These are phyloP conservation scores for Peromyscus melanophrys DNA, from an alignment of 2,797 vertebrate species.

Conservation along the genomic window DNA sequence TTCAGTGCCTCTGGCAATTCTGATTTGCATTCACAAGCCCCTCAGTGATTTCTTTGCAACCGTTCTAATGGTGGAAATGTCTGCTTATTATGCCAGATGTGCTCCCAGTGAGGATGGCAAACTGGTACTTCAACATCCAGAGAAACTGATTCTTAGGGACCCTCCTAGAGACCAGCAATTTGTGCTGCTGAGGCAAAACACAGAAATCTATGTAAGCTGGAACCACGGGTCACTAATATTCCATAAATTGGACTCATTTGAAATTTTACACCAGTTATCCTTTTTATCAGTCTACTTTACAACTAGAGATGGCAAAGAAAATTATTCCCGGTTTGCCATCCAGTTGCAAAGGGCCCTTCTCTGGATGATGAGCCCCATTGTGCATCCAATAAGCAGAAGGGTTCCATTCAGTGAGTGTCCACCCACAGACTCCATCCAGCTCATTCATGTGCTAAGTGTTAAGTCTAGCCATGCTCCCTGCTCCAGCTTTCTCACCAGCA, in stretches of 20 bases:
- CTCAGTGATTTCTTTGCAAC: slow-evolving; percentile 42
- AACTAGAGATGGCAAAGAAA: not conserved
- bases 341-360: not conserved
- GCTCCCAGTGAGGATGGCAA: not conserved
- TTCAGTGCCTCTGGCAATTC: slow-evolving; percentile 42
- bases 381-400: accelerated
- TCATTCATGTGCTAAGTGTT: no score
- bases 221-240: not conserved
- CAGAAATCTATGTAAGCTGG: not conserved
- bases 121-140: slow-evolving; percentile 44
- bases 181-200: slow-evolving; percentile 9
- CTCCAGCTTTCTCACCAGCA: not conserved
- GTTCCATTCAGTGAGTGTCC: not conserved
- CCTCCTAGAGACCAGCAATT: not conserved
- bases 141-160: slow-evolving; percentile 6
- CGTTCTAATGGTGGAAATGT: slow-evolving; percentile 42
- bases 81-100: slow-evolving; percentile 64
- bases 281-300: not conserved
- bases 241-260: not conserved
- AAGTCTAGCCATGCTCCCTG: not conserved
- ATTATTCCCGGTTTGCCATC: not conserved
- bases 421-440: not conserved
- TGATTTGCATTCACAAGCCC: slow-evolving; percentile 73
- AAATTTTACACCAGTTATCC: not conserved
- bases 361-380: not conserved